Evolutionary conservation across 2,888 invertebrate species (phyloP).

Genomic region (Sphaeridia pumilis): DNA sequence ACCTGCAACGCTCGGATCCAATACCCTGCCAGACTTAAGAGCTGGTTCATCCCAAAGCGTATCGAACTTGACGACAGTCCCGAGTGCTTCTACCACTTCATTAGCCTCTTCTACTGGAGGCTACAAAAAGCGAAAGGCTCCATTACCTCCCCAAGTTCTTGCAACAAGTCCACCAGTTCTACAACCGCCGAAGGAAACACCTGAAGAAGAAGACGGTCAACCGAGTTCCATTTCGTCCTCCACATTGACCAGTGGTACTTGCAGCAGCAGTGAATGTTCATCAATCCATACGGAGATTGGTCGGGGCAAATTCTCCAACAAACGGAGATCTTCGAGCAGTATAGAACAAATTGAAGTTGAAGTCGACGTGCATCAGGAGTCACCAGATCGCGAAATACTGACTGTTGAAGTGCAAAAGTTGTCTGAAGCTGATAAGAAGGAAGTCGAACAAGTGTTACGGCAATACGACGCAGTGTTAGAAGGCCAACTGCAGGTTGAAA

Average conservation of each 20-base stretch:
- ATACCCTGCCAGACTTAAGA: background rate
- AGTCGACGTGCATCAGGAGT: conserved; percentile 23
- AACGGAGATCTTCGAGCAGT: conserved; percentile 7
- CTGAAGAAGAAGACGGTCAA: conserved; percentile 18
- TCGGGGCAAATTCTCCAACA: background rate
- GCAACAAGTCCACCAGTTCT: conserved; percentile 27
- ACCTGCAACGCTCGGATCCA: background rate
- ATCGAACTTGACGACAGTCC: conserved; percentile 34
- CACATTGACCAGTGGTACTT: conserved; percentile 12
- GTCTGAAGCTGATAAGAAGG: background rate
- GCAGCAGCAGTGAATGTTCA: conserved; percentile 22
- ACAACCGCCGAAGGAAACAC: conserved; percentile 22
- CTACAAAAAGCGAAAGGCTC: conserved; percentile 49
- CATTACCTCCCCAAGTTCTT: conserved; percentile 43
- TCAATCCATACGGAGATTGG: conserved; percentile 11
- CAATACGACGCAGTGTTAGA: background rate
- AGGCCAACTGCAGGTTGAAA: background rate
- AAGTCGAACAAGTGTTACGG: background rate
- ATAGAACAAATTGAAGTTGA: conserved; percentile 21
- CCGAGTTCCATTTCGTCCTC: background rate
- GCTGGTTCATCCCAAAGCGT: conserved; percentile 7
- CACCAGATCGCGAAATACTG: conserved; percentile 3
- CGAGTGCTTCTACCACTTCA: conserved; percentile 37
- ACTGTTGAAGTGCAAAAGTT: background rate
- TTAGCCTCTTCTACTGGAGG: conserved; percentile 37